A percentile compares a stretch with the other conserved stretches of the same genome.
phyloP scores from a whole-genome alignment of 37 sponge, comb jelly and placozoan genomes.

The Sycon ciliatum region DNA sequence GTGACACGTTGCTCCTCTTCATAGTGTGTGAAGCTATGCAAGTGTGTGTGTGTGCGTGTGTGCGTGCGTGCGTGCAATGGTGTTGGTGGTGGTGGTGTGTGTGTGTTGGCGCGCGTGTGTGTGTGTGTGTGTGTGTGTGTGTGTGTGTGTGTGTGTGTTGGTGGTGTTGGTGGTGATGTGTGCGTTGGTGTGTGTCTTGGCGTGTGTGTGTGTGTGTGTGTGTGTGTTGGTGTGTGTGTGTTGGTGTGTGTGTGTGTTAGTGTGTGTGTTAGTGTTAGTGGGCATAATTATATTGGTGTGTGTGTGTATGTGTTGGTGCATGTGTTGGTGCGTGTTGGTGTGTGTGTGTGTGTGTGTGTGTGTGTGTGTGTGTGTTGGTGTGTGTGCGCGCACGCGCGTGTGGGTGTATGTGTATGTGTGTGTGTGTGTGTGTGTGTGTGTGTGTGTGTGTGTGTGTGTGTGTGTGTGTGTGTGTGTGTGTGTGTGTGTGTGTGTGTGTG shows the following conservation, averaged over 20 bases:
- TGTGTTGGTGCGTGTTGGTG: too few species aligned
- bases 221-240: background rate
- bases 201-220: constrained; percentile 26
- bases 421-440: background rate
- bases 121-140: background rate
- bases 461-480: background rate
- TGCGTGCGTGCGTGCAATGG: background rate
- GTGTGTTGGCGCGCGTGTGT: background rate
- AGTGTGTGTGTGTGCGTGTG: constrained; percentile 1
- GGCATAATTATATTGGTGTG: too few species aligned
- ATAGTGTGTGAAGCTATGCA: background rate
- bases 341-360: too few species aligned
- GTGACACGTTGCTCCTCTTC: too few species aligned
- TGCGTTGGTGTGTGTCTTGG: too few species aligned
- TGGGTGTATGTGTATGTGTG: constrained; percentile 1
- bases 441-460: constrained; percentile 11
- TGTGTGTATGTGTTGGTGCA: too few species aligned
- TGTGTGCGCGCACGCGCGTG: too few species aligned
- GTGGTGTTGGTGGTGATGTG: background rate
- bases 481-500: too few species aligned
- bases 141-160: background rate
- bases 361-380: too few species aligned
- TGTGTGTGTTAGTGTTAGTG: constrained; percentile 8
- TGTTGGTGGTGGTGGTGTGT: too few species aligned
- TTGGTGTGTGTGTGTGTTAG: background rate